Percentiles rank a stretch among this genome's conserved stretches.
Evolutionary conservation across 2,888 invertebrate species (phyloP).

Genomic region (Nomada fabriciana): DNA sequence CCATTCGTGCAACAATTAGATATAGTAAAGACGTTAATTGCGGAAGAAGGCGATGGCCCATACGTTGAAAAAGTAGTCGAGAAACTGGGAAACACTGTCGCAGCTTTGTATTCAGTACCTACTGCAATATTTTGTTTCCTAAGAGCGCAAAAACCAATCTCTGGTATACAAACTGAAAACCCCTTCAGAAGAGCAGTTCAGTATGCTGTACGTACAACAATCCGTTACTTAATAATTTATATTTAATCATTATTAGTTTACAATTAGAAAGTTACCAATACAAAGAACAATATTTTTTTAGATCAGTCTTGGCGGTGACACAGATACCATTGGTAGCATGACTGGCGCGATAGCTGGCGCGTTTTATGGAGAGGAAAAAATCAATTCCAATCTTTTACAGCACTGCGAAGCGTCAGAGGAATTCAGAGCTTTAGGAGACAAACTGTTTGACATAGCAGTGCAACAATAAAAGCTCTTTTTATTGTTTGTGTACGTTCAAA

Average conservation of each 20-base stretch:
- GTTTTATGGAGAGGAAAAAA: constrained; percentile 87
- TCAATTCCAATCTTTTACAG: constrained; percentile 85
- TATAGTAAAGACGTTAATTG: constrained; percentile 85
- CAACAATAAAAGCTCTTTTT: background rate
- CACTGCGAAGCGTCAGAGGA: constrained; percentile 87
- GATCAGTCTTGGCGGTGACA: constrained; percentile 90
- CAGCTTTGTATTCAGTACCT: constrained; percentile 89
- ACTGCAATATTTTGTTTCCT: constrained; percentile 90
- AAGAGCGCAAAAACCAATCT: constrained; percentile 85
- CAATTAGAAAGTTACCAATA: background rate
- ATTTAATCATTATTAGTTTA: background rate
- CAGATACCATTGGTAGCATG: constrained; percentile 92
- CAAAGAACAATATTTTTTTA: constrained; percentile 49
- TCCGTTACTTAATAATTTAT: constrained; percentile 15
- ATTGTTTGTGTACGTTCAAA: background rate
- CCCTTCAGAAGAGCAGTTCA: constrained; percentile 88
- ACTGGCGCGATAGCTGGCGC: constrained; percentile 90
- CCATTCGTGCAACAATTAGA: constrained; percentile 86
- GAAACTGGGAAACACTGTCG: constrained; percentile 86
- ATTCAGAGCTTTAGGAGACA: constrained; percentile 86
- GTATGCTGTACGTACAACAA: constrained; percentile 85
- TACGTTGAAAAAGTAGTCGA: constrained; percentile 85
- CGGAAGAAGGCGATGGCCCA: constrained; percentile 82
- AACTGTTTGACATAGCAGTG: constrained; percentile 79
- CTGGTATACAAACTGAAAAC: constrained; percentile 85